Evolutionary conservation across 2,113 vertebrate genomes (phyloP), one percentile per base, ranked within the genome.

Genomic region (Illadopsis cleaveri): DNA sequence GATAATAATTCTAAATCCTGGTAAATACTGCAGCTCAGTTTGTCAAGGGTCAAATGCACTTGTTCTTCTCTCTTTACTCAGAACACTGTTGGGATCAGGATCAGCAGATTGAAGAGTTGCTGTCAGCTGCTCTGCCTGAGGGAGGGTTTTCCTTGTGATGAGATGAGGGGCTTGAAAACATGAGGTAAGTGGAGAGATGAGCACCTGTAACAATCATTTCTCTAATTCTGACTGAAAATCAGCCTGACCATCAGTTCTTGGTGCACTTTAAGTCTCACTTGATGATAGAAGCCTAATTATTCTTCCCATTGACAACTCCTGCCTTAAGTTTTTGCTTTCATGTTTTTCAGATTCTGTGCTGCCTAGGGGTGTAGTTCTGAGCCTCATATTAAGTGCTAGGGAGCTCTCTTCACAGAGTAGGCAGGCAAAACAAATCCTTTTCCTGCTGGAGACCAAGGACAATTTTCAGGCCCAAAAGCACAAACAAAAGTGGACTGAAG

Each of bases 81-180:
- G 77, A 83, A 93, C 33, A 28, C 53, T 93, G 58, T 16, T 84
- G 84, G 76, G 82, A 93, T 94, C 71, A 88, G 75, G 82, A 95
- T 91, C 72, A 90, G 78, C 75, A 96, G 89, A 96, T 89, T 93
- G 89, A 88, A 69, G 79, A 92, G 66, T 71, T 10, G 2, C 64
- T 89, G 19, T 93, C 93, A 96, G 78, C 75, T 90, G 45, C 60
- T 95, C 71, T 95, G 94, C 77, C 64, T 14, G 1, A 95, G 82
- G 69, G 72, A 91, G 50, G 40, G 62, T 70, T 96, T 93, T 93
- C 72, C 48, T 68, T 30, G 22, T 44, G 86, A 79, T 62, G 45
- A 57, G 68, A 82, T 44, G 40, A 83, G 78, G 72, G 45, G 25
- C 56, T 86, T 71, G 42, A 75, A 75, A 78, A 88, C 71, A 78